Evolutionary conservation across 1,140 invertebrate genomes (phyloP).

Genomic region (Drosophila chauvacae): DNA sequence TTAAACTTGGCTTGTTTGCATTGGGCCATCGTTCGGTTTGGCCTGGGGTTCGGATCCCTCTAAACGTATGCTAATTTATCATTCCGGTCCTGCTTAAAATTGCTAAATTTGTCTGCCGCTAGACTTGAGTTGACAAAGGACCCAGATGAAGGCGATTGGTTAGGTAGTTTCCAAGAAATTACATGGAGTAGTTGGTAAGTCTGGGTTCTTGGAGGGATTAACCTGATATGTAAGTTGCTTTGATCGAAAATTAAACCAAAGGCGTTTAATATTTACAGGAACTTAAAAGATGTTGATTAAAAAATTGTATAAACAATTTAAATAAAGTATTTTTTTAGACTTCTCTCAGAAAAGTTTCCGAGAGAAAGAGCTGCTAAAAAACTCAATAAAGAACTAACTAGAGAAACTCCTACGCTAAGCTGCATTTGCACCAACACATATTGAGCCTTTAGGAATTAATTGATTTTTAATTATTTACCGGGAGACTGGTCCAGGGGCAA

Average conservation of each 20-base stretch:
- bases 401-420: neutral
- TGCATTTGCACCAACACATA: neutral
- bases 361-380: neutral
- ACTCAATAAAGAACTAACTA: neutral
- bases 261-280: too few species aligned
- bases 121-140: constrained; percentile 9
- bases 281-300: too few species aligned
- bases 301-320: too few species aligned
- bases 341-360: too few species aligned
- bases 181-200: neutral
- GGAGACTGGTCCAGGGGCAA: constrained; percentile 1
- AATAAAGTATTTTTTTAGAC: too few species aligned
- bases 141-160: neutral
- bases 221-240: neutral
- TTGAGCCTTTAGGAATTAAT: constrained; percentile 1
- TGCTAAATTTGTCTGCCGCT: constrained; percentile 27
- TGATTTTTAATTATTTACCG: constrained; percentile 33
- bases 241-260: neutral
- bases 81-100: constrained; percentile 61
- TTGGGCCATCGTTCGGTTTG: neutral
- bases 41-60: constrained; percentile 6
- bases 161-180: neutral
- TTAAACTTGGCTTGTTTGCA: constrained; percentile 52
- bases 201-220: neutral
- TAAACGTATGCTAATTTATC: constrained; percentile 81